Conservation (phyloP, 2,113 vertebrate species). For the Cyanoliseus patagonus region DNA sequence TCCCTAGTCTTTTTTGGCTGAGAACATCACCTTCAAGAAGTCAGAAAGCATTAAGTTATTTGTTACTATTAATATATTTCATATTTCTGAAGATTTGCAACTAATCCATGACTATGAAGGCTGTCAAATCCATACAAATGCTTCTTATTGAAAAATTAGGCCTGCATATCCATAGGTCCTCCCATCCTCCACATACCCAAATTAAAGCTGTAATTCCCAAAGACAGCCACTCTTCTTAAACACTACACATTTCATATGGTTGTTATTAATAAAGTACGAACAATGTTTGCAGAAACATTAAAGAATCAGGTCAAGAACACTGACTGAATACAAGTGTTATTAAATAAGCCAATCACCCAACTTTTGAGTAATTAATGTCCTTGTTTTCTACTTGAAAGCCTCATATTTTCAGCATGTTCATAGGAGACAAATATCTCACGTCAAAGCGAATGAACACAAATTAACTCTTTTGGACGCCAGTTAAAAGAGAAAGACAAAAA, state of each 20-base stretch:
- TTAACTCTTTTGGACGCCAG: neutral
- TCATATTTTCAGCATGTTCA: neutral
- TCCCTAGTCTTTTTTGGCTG: neutral
- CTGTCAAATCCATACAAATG: constrained; percentile 35
- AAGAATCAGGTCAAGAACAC: constrained; percentile 33
- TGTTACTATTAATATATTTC: constrained; percentile 28
- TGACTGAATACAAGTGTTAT: neutral
- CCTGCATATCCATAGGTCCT: neutral
- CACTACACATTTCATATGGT: neutral
- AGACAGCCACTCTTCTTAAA: neutral
- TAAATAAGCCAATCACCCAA: constrained; percentile 21
- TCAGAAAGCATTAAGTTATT: neutral
- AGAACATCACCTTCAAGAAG: neutral
- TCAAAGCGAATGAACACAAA: neutral
- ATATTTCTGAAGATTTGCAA: constrained; percentile 1
- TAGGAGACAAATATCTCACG: neutral
- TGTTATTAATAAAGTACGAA: constrained; percentile 42
- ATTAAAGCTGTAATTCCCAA: constrained; percentile 36
- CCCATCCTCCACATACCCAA: neutral
- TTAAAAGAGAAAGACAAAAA: neutral
- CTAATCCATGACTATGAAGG: constrained; percentile 1
- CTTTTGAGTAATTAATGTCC: constrained; percentile 27
- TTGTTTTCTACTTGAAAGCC: constrained; percentile 22
- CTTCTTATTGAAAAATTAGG: constrained; percentile 39
- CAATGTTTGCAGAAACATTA: constrained; percentile 20